phyloP scores from a whole-genome alignment of 1,140 invertebrate genomes.

The Drosophila ohnishii region DNA sequence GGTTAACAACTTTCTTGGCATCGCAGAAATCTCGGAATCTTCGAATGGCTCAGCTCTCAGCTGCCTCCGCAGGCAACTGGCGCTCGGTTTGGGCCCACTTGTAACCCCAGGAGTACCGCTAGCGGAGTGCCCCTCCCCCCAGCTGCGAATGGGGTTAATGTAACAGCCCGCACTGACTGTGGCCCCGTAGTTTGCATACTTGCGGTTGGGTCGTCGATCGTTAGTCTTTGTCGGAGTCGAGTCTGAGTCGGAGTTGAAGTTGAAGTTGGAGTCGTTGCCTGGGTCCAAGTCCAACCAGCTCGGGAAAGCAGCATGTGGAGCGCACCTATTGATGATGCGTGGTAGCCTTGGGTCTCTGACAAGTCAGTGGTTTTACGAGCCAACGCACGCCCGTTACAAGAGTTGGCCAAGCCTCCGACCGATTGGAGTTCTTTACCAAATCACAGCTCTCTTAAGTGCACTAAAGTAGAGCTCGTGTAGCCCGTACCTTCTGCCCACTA shows the following conservation, averaged over 20 bases:
- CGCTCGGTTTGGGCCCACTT: conserved; percentile 15
- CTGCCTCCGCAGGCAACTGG: conserved; percentile 6
- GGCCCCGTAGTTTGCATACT: conserved; percentile 49
- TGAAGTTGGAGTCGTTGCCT: conserved; percentile 1
- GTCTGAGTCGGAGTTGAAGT: neutral
- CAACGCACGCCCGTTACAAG: conserved; percentile 39
- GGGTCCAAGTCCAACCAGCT: conserved; percentile 2
- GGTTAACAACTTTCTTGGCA: conserved; percentile 63
- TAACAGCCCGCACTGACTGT: conserved; percentile 34
- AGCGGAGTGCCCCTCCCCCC: conserved; percentile 22
- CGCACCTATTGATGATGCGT: conserved; percentile 29
- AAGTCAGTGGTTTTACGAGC: conserved; percentile 44
- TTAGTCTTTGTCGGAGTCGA: conserved; percentile 27
- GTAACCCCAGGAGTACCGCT: conserved; percentile 52
- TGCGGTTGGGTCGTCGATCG: conserved; percentile 50
- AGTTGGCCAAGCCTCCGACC: conserved; percentile 9
- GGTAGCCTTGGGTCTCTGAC: conserved; percentile 41
- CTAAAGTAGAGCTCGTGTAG: conserved; percentile 14
- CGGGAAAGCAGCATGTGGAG: conserved; percentile 34
- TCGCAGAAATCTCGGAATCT: conserved; percentile 25
- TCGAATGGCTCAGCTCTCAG: conserved; percentile 12
- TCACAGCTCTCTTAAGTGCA: conserved; percentile 16
- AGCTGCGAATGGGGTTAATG: conserved; percentile 53
- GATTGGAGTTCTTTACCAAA: conserved; percentile 33
- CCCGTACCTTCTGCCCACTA: conserved; percentile 36